Conservation (phyloP, 2,113 vertebrate species). For the Plestiodon gilberti region DNA sequence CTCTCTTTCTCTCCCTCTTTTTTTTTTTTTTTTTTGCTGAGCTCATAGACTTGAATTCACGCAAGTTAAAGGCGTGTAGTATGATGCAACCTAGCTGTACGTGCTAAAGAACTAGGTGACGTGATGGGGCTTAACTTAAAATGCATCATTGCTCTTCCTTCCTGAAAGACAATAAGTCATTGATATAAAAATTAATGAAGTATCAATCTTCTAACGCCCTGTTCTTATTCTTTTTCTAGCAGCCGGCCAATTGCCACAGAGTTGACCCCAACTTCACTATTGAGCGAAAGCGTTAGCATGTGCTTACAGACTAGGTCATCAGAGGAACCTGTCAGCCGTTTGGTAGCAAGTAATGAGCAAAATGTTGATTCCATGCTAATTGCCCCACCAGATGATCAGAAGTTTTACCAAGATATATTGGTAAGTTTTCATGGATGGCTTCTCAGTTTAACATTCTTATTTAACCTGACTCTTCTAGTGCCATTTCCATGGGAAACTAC, state of each 20-base stretch:
- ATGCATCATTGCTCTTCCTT: not conserved
- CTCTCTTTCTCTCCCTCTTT: too few species aligned
- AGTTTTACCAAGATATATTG: conserved; percentile 84
- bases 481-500: not conserved
- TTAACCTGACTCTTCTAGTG: not conserved
- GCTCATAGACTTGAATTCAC: too few species aligned
- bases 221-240: conserved; percentile 45
- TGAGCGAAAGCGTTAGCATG: conserved; percentile 75
- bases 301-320: conserved; percentile 65
- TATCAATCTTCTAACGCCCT: not conserved
- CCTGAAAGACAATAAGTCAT: not conserved
- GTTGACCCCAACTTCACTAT: conserved; percentile 46
- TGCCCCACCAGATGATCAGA: conserved; percentile 68
- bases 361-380: conserved; percentile 40
- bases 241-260: conserved; percentile 44
- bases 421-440: conserved; percentile 64
- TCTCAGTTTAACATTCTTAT: not conserved
- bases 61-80: too few species aligned
- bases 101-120: not conserved
- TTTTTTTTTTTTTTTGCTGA: too few species aligned
- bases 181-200: not conserved
- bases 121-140: not conserved
- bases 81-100: too few species aligned
- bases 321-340: conserved; percentile 63
- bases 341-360: conserved; percentile 37